Evolutionary conservation across 2,113 vertebrate species (phyloP).

Genomic region (Prinia subflava): DNA sequence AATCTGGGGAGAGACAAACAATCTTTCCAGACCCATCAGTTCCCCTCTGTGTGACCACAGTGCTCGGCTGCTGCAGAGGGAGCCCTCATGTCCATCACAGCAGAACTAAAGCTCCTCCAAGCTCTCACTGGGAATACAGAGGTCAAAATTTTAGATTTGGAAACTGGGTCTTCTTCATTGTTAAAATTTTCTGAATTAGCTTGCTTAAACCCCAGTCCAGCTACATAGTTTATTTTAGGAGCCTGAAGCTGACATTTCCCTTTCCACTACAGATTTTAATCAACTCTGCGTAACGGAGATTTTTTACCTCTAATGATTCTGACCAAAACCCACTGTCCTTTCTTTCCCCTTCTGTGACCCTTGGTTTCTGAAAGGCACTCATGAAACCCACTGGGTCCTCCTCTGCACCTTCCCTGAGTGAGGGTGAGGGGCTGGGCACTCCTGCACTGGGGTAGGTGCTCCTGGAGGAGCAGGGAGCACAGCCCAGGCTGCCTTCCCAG

Average conservation of each 20-base stretch:
- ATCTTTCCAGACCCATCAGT: not conserved
- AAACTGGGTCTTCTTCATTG: not conserved
- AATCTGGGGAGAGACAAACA: not conserved
- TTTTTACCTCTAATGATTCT: not conserved
- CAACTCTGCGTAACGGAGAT: not conserved
- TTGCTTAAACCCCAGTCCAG: not conserved
- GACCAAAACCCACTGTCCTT: not conserved
- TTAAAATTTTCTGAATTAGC: not conserved
- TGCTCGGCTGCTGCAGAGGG: accelerated
- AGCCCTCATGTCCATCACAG: not conserved
- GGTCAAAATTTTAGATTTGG: not conserved
- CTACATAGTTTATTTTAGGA: not conserved
- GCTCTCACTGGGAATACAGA: not conserved
- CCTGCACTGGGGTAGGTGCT: not conserved
- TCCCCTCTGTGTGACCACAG: not conserved
- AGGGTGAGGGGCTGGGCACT: not conserved
- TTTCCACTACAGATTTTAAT: not conserved
- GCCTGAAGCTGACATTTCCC: not conserved
- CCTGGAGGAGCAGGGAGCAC: not conserved
- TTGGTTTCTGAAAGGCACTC: not conserved
- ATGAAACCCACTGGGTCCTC: not conserved
- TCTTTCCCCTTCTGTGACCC: not conserved
- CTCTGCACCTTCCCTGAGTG: not conserved
- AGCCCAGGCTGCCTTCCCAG: not conserved
- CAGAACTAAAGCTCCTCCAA: not conserved